These are phyloP conservation scores for Zapus hudsonius DNA, from an alignment of 2,113 vertebrate species.

Conservation along the genomic window DNA sequence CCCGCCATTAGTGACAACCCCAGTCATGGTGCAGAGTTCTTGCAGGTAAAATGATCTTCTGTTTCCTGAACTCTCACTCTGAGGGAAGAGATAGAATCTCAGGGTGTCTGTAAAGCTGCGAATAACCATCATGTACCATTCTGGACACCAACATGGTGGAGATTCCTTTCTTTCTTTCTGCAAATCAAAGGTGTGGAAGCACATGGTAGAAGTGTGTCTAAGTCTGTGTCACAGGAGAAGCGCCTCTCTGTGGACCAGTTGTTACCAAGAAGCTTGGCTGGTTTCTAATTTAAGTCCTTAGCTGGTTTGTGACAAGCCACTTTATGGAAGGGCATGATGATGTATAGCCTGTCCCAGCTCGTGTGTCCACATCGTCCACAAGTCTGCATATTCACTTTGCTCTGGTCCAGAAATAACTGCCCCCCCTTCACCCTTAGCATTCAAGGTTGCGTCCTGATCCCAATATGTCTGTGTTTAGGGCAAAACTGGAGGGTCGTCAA, in stretches of 20 bases:
- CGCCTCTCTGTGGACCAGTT: background rate
- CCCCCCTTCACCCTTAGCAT: slow-evolving; percentile 71
- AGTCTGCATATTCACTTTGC: slow-evolving; percentile 67
- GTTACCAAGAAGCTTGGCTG: background rate
- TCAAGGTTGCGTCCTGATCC: slow-evolving; percentile 72
- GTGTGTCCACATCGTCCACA: slow-evolving; percentile 6
- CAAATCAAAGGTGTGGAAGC: background rate
- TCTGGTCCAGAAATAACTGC: slow-evolving; percentile 70
- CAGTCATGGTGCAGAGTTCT: background rate
- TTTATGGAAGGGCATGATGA: slow-evolving; percentile 44
- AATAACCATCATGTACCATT: background rate
- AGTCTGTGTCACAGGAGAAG: too few species aligned
- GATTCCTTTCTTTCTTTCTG: background rate
- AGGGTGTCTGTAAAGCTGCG: background rate
- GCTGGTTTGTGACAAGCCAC: slow-evolving; percentile 56
- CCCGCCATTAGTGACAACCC: background rate
- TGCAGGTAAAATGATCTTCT: background rate
- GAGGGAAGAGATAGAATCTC: background rate
- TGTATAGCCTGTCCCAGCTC: slow-evolving; percentile 20
- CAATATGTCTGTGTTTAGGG: slow-evolving; percentile 73
- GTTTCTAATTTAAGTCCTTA: slow-evolving; percentile 52
- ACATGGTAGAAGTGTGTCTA: background rate
- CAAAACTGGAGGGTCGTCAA: slow-evolving; percentile 70
- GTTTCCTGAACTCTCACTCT: background rate
- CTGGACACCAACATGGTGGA: background rate